phyloP scores from a whole-genome alignment of 1,140 invertebrate genomes.

The Zelostemma sp. region DNA sequence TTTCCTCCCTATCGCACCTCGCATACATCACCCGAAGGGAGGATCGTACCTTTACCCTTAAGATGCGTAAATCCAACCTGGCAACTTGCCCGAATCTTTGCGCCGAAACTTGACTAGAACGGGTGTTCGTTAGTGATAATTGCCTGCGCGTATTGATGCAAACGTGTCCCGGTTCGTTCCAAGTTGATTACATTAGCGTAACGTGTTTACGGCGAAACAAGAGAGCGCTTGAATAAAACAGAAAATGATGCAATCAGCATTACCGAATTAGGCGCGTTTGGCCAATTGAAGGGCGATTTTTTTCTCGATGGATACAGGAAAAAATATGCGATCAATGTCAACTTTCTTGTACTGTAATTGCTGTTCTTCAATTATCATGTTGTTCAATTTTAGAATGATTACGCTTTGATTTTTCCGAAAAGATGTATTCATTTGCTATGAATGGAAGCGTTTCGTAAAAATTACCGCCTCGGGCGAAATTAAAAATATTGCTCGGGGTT shows the following conservation, averaged over 20 bases:
- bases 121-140: constrained; percentile 14
- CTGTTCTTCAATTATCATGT: no score
- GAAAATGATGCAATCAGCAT: constrained; percentile 24
- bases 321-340: no score
- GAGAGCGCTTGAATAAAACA: constrained; percentile 17
- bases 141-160: constrained; percentile 16
- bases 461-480: constrained; percentile 15
- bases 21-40: not conserved
- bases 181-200: constrained; percentile 22
- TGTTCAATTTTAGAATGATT: not conserved
- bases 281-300: constrained; percentile 21
- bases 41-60: not conserved
- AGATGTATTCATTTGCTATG: not conserved
- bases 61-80: constrained; percentile 8
- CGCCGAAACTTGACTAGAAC: constrained; percentile 3
- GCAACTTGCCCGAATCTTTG: constrained; percentile 12
- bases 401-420: constrained; percentile 6
- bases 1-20: not conserved
- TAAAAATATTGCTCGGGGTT: constrained; percentile 26
- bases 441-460: constrained; percentile 36
- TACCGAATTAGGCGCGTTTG: constrained; percentile 30
- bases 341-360: no score
- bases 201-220: constrained; percentile 9
- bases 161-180: not conserved
- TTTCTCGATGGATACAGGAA: no score